These are phyloP conservation scores for Thalassaphorura encarpata DNA, from an alignment of 1,140 invertebrate genomes.

Conservation along the genomic window DNA sequence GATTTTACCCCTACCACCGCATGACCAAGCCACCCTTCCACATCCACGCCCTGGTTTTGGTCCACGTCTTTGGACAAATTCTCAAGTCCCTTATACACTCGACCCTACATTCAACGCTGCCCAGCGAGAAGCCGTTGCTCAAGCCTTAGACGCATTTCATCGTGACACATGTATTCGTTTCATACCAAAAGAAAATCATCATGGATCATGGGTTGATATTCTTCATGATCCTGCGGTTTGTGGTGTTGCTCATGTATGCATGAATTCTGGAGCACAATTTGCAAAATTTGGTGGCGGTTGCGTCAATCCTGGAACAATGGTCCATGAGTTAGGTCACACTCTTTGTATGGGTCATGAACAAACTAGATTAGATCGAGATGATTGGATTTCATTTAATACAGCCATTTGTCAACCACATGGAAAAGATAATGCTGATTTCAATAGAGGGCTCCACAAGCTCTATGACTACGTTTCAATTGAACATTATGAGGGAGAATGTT, in stretches of 20 bases:
- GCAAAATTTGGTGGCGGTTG: slow-evolving; percentile 28
- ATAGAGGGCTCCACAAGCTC: slow-evolving; percentile 21
- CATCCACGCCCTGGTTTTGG: slow-evolving; percentile 21
- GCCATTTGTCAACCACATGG: slow-evolving; percentile 28
- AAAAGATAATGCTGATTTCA: slow-evolving; percentile 18
- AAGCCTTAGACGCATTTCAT: slow-evolving; percentile 21
- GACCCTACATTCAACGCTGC: slow-evolving; percentile 19
- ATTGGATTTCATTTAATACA: slow-evolving; percentile 25
- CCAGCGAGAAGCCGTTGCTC: slow-evolving; percentile 22
- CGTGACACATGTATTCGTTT: slow-evolving; percentile 25
- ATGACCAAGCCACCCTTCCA: not conserved
- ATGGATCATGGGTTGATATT: slow-evolving; percentile 26
- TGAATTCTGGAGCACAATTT: slow-evolving; percentile 26
- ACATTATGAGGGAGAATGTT: slow-evolving; percentile 32
- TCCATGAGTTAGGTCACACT: slow-evolving; percentile 26
- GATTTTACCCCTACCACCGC: slow-evolving; percentile 10
- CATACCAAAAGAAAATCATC: slow-evolving; percentile 15
- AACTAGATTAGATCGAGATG: slow-evolving; percentile 23
- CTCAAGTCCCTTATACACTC: slow-evolving; percentile 25
- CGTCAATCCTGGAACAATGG: slow-evolving; percentile 28
- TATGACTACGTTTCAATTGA: slow-evolving; percentile 30
- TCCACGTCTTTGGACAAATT: slow-evolving; percentile 15
- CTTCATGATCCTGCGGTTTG: slow-evolving; percentile 19
- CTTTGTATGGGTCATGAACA: slow-evolving; percentile 31
- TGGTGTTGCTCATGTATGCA: slow-evolving; percentile 27